Evolutionary conservation across 2,888 invertebrate genomes (phyloP).

Genomic region (Perdita meconis): DNA sequence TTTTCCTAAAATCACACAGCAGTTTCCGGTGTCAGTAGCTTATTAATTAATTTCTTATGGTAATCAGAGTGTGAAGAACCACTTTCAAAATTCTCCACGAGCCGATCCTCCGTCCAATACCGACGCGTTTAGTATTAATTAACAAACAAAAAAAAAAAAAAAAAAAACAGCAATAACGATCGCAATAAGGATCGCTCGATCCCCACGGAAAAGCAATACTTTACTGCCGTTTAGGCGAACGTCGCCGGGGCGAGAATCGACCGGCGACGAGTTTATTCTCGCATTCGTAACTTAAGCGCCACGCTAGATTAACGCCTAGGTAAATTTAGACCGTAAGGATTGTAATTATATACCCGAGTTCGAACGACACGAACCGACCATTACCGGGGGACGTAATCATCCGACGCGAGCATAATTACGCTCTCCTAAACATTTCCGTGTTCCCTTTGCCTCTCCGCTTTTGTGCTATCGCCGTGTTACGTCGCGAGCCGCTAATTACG

Average conservation of each 20-base stretch:
- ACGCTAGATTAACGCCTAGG: background rate
- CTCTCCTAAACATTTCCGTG: conserved; percentile 18
- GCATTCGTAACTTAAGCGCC: background rate
- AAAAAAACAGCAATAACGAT: background rate
- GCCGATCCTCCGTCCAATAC: too few species aligned
- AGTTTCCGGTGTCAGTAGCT: too few species aligned
- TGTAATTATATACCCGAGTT: conserved; percentile 16
- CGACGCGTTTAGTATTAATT: too few species aligned
- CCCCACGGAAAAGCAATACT: conserved; percentile 1
- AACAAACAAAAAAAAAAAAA: too few species aligned
- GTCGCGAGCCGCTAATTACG: background rate
- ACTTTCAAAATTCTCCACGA: too few species aligned
- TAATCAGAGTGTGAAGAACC: too few species aligned
- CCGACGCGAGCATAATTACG: conserved; percentile 26
- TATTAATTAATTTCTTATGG: too few species aligned
- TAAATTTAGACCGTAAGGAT: conserved; percentile 15
- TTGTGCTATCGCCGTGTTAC: background rate
- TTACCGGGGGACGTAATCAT: conserved; percentile 25
- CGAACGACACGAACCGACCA: background rate
- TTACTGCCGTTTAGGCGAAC: background rate
- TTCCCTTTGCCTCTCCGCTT: background rate
- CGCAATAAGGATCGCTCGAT: conserved; percentile 17
- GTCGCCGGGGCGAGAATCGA: background rate
- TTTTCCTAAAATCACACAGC: too few species aligned
- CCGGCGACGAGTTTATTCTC: background rate